Conservation (phyloP, 2,888 invertebrate genomes). For the Adelognathus sp. region DNA sequence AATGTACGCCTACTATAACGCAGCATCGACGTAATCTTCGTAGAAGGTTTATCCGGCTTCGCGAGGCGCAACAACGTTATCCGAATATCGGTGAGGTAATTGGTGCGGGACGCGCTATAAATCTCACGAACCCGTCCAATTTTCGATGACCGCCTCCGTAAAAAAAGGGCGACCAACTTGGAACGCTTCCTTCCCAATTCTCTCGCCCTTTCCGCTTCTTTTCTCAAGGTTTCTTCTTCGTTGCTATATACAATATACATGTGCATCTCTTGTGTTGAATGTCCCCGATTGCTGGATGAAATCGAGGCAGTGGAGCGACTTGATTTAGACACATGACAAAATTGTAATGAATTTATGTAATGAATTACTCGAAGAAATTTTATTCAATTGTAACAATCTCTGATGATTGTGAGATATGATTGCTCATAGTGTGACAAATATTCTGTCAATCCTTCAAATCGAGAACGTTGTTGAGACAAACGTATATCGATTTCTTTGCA, state of each 20-base stretch:
- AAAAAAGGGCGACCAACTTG: slow-evolving; percentile 39
- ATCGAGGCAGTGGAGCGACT: too few species aligned
- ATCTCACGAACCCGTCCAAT: slow-evolving; percentile 59
- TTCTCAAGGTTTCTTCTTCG: slow-evolving; percentile 24
- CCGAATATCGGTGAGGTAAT: slow-evolving; percentile 60
- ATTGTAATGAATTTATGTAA: too few species aligned
- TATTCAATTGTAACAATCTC: too few species aligned
- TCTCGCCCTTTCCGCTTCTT: slow-evolving; percentile 30
- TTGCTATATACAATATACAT: neutral
- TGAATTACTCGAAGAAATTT: too few species aligned
- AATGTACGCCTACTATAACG: neutral
- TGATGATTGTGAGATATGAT: too few species aligned
- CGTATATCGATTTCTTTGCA: too few species aligned
- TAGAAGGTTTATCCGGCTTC: slow-evolving; percentile 45
- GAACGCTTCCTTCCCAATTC: slow-evolving; percentile 39
- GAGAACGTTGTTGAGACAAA: too few species aligned
- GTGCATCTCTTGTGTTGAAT: neutral
- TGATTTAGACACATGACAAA: too few species aligned
- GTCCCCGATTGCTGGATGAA: too few species aligned
- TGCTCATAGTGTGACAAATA: too few species aligned
- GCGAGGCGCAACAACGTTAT: slow-evolving; percentile 38
- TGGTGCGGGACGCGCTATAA: slow-evolving; percentile 59
- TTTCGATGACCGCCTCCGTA: slow-evolving; percentile 60
- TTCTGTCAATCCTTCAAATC: too few species aligned
- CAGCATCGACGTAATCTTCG: slow-evolving; percentile 40